Base-by-base conservation (phyloP, 2,888 invertebrate species). In the Ormyrus nitidulus region DNA sequence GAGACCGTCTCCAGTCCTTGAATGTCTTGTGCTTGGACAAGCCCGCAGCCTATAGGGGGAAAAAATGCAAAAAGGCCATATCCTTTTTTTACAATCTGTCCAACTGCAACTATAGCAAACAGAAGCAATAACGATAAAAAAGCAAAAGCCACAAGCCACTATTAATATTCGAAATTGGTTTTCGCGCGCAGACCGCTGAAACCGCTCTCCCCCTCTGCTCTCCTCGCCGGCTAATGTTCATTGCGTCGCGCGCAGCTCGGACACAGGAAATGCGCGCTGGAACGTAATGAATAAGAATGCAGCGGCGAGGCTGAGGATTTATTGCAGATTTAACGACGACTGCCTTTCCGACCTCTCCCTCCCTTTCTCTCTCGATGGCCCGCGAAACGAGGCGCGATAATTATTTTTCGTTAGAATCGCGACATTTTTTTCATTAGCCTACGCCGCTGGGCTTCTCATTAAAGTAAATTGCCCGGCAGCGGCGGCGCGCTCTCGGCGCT, bases 241-340 rank as follows among this genome's bases (percentile, higher is more conserved):
- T 56, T 48, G 34, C 34, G 34, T 34, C 34, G 34, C 34, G 34
- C 34, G 19, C 19, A 2, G 56, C 48, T 19, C 8, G 48, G 56
- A 51, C 34, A 48, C 74, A 58, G n/a, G 10, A 51, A 34, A 59
- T 6, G 13, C 51, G 34, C 44, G 13, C 6, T 1, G 13, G 9
- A 13, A 10, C 34, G 34, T 34, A 34, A 64, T 77, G 79, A 82
- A 64, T 70, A 65, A 70, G 64, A 73, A 64, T 64, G 56, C 64
- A 51, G 58, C 56, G 59, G 9, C 13, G 46, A 5, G 34, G 54
- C 51, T 13, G 58, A 77, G 77, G 83, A 86, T 85, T 86, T 85
- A 85, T 85, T 71, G 79, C 79, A 79, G 83, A 84, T 85, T 86
- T 86, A 83, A 82, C 77, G 48, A 61, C 74, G 59, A 13, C 49